These are phyloP conservation scores for Chelonus insularis DNA, from an alignment of 1,140 invertebrate species.

Conservation along the genomic window DNA sequence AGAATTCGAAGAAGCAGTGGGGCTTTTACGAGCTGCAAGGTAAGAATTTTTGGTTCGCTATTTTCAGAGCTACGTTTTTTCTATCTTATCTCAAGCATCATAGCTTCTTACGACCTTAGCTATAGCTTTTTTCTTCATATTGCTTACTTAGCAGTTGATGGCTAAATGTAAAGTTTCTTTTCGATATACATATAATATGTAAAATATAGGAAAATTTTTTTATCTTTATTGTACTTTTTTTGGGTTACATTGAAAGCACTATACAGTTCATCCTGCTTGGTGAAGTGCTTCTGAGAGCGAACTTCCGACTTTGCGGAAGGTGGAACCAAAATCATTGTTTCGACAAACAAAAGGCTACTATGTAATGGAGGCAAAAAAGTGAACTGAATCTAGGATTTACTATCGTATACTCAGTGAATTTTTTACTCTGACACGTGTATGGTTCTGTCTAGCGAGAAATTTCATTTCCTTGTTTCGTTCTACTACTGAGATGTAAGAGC, in stretches of 20 bases:
- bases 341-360: slow-evolving; percentile 23
- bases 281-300: slow-evolving; percentile 3
- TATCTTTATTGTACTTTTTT: not conserved
- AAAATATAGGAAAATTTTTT: not conserved
- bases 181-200: slow-evolving; percentile 1
- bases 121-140: not conserved
- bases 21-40: slow-evolving; percentile 82
- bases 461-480: slow-evolving; percentile 25
- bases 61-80: slow-evolving; percentile 2
- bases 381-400: slow-evolving; percentile 24
- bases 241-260: slow-evolving; percentile 8
- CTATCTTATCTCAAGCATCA: not conserved
- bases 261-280: slow-evolving; percentile 21
- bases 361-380: slow-evolving; percentile 20
- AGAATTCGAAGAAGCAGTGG: slow-evolving; percentile 75
- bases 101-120: not conserved
- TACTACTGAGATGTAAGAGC: slow-evolving; percentile 13
- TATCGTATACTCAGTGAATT: slow-evolving; percentile 29
- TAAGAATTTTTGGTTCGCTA: slow-evolving; percentile 55
- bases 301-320: slow-evolving; percentile 5
- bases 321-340: slow-evolving; percentile 20
- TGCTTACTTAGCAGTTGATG: not conserved
- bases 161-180: slow-evolving; percentile 8
- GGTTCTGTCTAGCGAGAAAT: slow-evolving; percentile 23
- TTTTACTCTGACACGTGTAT: slow-evolving; percentile 27